Evolutionary conservation across 2,113 vertebrate genomes (phyloP), one percentile per base, ranked within the genome.

Genomic region (Dicrurus megarhynchus): DNA sequence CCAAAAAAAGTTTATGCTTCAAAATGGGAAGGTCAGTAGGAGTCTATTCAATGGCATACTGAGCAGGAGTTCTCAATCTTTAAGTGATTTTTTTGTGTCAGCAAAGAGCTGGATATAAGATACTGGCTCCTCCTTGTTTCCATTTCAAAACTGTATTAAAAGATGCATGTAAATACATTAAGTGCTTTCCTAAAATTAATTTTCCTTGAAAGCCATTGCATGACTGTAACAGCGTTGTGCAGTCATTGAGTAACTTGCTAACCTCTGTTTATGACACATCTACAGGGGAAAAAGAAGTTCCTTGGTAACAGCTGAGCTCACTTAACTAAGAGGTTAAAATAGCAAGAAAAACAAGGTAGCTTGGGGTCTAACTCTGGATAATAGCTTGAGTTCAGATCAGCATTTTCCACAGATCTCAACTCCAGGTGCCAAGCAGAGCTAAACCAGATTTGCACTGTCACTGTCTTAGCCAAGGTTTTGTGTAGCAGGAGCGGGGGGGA

Each of bases 371-470:
- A 69, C 46, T 71, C 44, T 56, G 57, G 22, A 41, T 82, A 79
- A 74, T 26, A 94, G 69, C 77, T 93, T 0, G 0, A 84, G 53
- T 84, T 78, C 65, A 67, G 74, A 84, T 42, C 7, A 2, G 65
- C 73, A 35, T 77, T 81, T 84, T 89, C 85, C 42, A 47, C 28
- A 35, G 69, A 64, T 81, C 46, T 74, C 52, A 67, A 3, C 39
- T 81, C 33, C 69, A 84, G 69, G 69, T 94, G 93, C 65, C 74
- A 82, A 68, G 49, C 44, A 82, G 84, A 96, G 89, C 57, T 94
- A 93, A 96, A 82, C 53, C 93, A 94, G 88, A 84, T 52, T 90
- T 67, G 23, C 60, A 35, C 47, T 22, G 71, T 49, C 76, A 47
- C 44, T 59, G 39, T 33, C 59, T 87, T 33, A 84, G 89, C 64